Base-by-base conservation (phyloP, 2,113 vertebrate species). In the Pan paniscus region DNA sequence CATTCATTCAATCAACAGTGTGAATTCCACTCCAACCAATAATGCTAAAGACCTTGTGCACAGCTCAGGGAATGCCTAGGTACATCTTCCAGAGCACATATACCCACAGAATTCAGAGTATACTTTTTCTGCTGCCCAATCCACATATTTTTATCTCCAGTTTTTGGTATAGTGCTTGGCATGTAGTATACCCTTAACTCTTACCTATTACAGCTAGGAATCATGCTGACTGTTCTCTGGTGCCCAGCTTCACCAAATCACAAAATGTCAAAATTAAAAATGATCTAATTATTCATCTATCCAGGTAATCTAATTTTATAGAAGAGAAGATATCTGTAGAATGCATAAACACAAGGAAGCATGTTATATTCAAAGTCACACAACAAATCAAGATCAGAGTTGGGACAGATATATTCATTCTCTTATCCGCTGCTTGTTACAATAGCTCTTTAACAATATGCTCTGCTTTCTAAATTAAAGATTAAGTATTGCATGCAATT, bases 111-210 rank as follows among this genome's bases (percentile, higher is more conserved):
- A 8, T 35, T 91, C 73, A 73, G 5, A 40, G 5, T 25, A 3
- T 32, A 22, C 2, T 27, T 83, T 48, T 78, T 73, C 23, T 94
- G 25, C 38, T 68, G 40, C 2, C 1, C 30, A 38, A 20, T 18
- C 12, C 11, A 20, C 20, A 52, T 52, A 27, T 46, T 64, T 70
- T 8, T 55, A 40, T 50, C 70, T 8, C 67, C 2, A 30, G 17
- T 25, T 48, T 68, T 57, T 22, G 87, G 16, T 18, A 61, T 27
- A 35, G 6, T 46, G 7, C 27, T 61, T 70, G 14, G 16, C 32
- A 17, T 14, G 7, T 73, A 12, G 2, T 32, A 12, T 79, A 16
- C 0, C 9, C 0, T 18, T 5, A 75, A 1, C 50, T 57, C 3
- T 64, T n/a, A 73, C 2, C 4, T 38, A 22, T 17, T 68, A 73